Base-by-base conservation (phyloP, 2,113 vertebrate genomes). In the Sapayoa aenigma region DNA sequence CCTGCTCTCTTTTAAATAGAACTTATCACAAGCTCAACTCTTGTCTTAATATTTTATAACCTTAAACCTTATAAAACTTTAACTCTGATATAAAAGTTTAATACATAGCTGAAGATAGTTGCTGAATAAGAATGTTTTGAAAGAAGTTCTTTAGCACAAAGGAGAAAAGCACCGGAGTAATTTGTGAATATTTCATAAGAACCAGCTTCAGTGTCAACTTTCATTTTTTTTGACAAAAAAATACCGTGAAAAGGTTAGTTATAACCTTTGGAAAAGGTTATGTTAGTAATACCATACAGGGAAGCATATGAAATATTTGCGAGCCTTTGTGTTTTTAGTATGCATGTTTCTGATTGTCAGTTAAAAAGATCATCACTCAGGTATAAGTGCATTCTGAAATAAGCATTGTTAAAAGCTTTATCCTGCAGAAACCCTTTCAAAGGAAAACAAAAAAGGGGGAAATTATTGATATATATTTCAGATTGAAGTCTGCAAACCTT, bases 1-100 rank as follows among this genome's bases (percentile, higher is more conserved):
- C 11, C 87, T 78, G 30, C 35, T 91, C 6, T 93, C 18, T 79
- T 95, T 95, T 95, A 84, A 96, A 83, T 39, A 62, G 59, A 97
- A 65, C 67, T 86, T 85, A 92, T 52, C 75, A 96, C 80, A 96
- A 92, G 18, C 59, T 95, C 87, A 90, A 33, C 31, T 42, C 84
- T 93, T 74, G 89, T 94, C 89, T 98, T 97, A 98, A 98, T 97
- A 97, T 97, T 98, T 98, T 94, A 98, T 98, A 94, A 93, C 89
- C 84, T 94, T 97, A 95, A 96, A 72, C 46, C 94, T 97, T 97
- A 97, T 98, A 93, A 98, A 98, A 97, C 28, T 97, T 98, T 98
- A 97, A 98, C 74, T 91, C 28, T 75, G 31, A 39, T 89, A 96
- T 97, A 95, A 98, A 98, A 97, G 30, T 97, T 98, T 98, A 96